Conservation (phyloP, 1,140 invertebrate species). For the Eumaeus atala region DNA sequence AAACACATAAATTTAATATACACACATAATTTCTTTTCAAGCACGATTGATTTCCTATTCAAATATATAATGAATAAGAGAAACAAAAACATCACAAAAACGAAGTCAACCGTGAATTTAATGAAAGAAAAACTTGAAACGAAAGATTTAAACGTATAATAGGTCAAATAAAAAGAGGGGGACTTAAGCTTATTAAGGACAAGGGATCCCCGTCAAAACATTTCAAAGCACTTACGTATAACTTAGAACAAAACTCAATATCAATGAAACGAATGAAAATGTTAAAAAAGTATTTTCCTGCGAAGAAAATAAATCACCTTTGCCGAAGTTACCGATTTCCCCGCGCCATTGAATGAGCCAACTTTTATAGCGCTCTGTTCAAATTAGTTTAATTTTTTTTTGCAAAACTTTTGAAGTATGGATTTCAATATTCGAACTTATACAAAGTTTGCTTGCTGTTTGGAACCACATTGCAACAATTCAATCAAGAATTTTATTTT, state of each 20-base stretch:
- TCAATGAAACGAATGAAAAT: constrained; percentile 51
- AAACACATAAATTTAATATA: too few relatives aligned
- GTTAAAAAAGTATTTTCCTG: constrained; percentile 49
- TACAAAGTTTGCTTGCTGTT: constrained; percentile 4
- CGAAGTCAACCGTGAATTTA: constrained; percentile 29
- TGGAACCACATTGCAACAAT: too few relatives aligned
- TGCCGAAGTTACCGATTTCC: constrained; percentile 47
- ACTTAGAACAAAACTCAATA: constrained; percentile 62
- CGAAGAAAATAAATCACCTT: constrained; percentile 63
- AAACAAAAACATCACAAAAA: constrained; percentile 19
- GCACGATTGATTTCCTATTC: constrained; percentile 2
- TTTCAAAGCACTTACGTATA: constrained; percentile 50
- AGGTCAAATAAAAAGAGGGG: constrained; percentile 29
- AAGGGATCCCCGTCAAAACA: constrained; percentile 35
- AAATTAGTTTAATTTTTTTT: constrained; percentile 54
- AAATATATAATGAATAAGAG: constrained; percentile 4
- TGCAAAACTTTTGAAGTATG: constrained; percentile 53
- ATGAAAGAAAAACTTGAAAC: constrained; percentile 31
- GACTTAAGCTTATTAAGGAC: constrained; percentile 49
- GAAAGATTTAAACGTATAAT: constrained; percentile 35
- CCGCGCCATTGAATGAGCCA: constrained; percentile 46
- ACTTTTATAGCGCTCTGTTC: constrained; percentile 52
- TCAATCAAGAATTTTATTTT: too few relatives aligned
- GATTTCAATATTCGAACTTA: constrained; percentile 55
- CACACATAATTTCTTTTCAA: not conserved